Base-by-base conservation (phyloP, 2,888 invertebrate species). In the Lasioglossum zephyrum region DNA sequence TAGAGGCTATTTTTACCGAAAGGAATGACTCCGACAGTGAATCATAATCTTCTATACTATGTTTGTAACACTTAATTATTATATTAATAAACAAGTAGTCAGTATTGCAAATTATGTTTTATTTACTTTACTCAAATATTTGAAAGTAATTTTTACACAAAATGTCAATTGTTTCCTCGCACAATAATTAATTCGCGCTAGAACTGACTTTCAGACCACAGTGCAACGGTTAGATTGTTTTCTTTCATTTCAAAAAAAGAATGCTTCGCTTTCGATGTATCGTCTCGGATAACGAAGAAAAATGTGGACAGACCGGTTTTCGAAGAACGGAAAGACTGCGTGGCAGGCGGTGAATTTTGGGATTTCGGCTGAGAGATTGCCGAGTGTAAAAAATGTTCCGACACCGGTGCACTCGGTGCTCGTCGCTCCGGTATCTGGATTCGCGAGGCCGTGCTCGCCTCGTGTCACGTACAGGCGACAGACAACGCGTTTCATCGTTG, bases 341-440 rank as follows among this genome's bases (percentile, higher is more conserved):
- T 6, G 0, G 60, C 0, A 0, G 60, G 2, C 26, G 60, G 60
- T 16, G 1, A 60, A 60, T 63, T 63, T 63, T 13, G 13, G 13
- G 26, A 16, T 31, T 16, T 16, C n/a, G 16, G 31, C 13, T 11
- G 31, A 63, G 5, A 26, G 60, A 26, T n/a, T 11, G 57, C 57
- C 57, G 60, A 26, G 26, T 16, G 31, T 16, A 31, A 63, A 31
- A 31, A 31, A 16, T 16, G 63, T 63, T 63, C 63, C 31, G 5
- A 5, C 31, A 26, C 5, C 60, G n/a, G 36, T 53, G 16, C n/a
- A 66, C 18, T 49, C 73, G 57, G 60, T 60, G 22, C 47, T 22
- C 39, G 80, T 18, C 18, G 18, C 9, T 69, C 8, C 53, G 41
- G 47, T 82, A 79, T 82, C 60, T 49, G 60, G 49, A 41, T 44